phyloP scores from a whole-genome alignment of 1,140 invertebrate species.

The Sycophaga agraensis region DNA sequence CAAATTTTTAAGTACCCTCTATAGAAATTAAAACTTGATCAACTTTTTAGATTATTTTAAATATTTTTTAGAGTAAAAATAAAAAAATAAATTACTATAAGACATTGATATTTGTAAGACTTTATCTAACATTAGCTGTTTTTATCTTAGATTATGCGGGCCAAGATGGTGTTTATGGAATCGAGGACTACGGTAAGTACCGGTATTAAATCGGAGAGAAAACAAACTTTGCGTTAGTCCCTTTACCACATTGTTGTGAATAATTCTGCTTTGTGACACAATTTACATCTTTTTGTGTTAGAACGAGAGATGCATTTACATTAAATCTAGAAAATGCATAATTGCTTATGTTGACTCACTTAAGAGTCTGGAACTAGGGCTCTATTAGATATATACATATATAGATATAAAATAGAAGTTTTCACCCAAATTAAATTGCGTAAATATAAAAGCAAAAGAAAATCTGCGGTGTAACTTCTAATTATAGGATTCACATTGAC shows the following conservation, averaged over 20 bases:
- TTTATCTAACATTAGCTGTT: conserved; percentile 24
- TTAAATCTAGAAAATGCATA: conserved; percentile 9
- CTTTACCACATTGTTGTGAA: conserved; percentile 4
- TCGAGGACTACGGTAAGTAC: conserved; percentile 57
- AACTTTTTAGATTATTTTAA: no score
- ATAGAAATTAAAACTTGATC: no score
- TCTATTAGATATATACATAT: conserved; percentile 21
- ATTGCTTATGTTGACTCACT: conserved; percentile 21
- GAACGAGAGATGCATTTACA: conserved; percentile 1
- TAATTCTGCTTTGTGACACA: conserved; percentile 25
- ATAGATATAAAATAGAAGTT: conserved; percentile 9
- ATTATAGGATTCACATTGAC: conserved; percentile 9
- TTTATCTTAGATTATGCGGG: conserved; percentile 50
- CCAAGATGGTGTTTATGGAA: conserved; percentile 52
- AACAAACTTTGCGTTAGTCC: conserved; percentile 15
- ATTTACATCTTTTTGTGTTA: no score
- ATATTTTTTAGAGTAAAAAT: no score
- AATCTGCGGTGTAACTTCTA: conserved; percentile 2
- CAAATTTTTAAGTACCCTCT: no score
- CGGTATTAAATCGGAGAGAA: conserved; percentile 29
- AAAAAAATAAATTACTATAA: no score
- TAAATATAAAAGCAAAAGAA: conserved; percentile 12
- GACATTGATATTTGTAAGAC: background rate
- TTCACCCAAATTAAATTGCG: conserved; percentile 3
- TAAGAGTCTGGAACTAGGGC: conserved; percentile 11